These are phyloP conservation scores for Drosophila sturtevanti DNA, from an alignment of 1,140 invertebrate genomes.

Conservation along the genomic window DNA sequence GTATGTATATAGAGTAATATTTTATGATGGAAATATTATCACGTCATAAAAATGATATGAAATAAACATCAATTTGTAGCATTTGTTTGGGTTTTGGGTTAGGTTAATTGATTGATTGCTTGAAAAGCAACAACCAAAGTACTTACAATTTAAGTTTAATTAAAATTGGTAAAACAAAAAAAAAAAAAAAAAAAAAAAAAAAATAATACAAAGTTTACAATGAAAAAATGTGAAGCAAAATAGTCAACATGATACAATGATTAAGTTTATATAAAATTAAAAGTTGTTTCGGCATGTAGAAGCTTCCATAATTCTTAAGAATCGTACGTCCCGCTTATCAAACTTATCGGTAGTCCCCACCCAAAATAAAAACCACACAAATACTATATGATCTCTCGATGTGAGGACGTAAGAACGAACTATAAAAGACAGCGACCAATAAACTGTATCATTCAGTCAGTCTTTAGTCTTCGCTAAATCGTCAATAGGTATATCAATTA, in stretches of 20 bases:
- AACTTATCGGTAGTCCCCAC: not conserved
- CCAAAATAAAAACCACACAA: constrained; percentile 3
- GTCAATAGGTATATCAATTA: not conserved
- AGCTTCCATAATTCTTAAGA: constrained; percentile 7
- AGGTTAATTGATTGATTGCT: constrained; percentile 19
- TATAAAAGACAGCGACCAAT: constrained; percentile 32
- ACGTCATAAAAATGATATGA: constrained; percentile 35
- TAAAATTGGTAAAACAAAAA: constrained; percentile 48
- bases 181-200: constrained; percentile 14
- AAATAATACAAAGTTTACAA: constrained; percentile 22
- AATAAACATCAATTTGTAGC: constrained; percentile 14
- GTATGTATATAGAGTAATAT: not conserved
- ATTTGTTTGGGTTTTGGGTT: constrained; percentile 14
- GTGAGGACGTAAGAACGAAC: not conserved
- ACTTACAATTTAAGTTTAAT: constrained; percentile 38
- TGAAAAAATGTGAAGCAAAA: constrained; percentile 8
- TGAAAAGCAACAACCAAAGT: not conserved
- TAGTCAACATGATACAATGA: constrained; percentile 15
- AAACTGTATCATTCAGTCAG: constrained; percentile 10
- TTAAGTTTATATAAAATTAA: constrained; percentile 58
- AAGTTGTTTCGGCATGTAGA: constrained; percentile 31
- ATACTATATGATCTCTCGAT: constrained; percentile 11
- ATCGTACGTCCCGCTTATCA: constrained; percentile 11
- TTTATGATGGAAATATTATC: constrained; percentile 21
- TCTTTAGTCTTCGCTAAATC: constrained; percentile 17